Base-by-base conservation (phyloP, 1,140 invertebrate genomes). In the Drosophila arizonae region DNA sequence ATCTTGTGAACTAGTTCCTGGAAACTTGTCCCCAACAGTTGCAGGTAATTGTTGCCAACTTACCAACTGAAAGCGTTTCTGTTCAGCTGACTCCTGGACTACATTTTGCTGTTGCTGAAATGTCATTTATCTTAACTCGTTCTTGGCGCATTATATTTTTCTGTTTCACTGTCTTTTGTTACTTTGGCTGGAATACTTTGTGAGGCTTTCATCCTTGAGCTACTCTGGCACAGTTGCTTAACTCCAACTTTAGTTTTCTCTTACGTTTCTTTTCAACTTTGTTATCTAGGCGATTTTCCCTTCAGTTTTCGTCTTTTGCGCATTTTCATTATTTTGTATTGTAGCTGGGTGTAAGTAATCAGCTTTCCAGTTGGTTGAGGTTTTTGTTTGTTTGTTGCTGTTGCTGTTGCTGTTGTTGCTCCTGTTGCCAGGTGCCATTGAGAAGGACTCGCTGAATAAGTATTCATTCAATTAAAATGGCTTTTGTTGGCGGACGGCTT, bases 401-500 rank as follows among this genome's bases (percentile, higher is more conserved):
- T 50, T 57, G 36, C 45, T 33, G 26, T 6, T 36, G 33, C 33
- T 33, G 2, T 51, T 43, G 33, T 8, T 63, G 33, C 10, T 17
- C 15, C 13, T 10, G 62, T 48, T 17, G 45, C 41, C 50, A 60
- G 45, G 70, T 68, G 68, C 60, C 9, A 54, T 57, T 63, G 64
- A 58, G 11, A 54, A 60, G 73, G 70, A 50, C 64, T 45, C 61
- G 30, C 68, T 51, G 45, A 24, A 52, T 69, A 70, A 73, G 76
- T 51, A 79, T 66, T 75, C 72, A 75, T 78, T 76, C 73, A 78
- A 78, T 78, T 76, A 76, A 78, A 76, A 68, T 66, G 62, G 63
- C 65, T 71, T 74, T 74, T 74, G 72, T 74, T 15, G 57, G 58
- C 21, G 43, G 48, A 36, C 43, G n/a, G 43, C 41, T 33, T 8